Evolutionary conservation across 2,113 vertebrate genomes (phyloP).

Genomic region (Pipra filicauda): DNA sequence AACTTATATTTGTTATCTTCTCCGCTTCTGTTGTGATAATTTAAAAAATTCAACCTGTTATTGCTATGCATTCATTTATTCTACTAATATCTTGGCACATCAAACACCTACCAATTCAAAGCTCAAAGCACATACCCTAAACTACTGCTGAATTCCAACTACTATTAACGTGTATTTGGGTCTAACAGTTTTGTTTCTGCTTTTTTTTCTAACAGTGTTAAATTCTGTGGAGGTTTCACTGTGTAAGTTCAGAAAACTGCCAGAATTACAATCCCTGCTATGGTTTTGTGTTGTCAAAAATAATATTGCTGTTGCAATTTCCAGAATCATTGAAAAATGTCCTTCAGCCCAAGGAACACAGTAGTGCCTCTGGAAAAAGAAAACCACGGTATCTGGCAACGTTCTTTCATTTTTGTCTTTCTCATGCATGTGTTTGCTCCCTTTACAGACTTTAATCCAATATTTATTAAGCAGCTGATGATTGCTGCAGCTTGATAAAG

Average conservation of each 20-base stretch:
- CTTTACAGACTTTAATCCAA: constrained; percentile 43
- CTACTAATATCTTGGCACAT: not conserved
- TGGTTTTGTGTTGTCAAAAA: not conserved
- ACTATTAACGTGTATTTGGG: not conserved
- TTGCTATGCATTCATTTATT: not conserved
- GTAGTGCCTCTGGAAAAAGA: not conserved
- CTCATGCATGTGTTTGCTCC: not conserved
- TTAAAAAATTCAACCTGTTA: not conserved
- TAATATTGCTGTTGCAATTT: not conserved
- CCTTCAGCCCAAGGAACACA: not conserved
- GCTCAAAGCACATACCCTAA: not conserved
- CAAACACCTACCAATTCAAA: not conserved
- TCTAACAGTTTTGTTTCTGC: not conserved
- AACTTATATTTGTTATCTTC: not conserved
- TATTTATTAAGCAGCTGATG: constrained; percentile 62
- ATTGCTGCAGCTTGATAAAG: constrained; percentile 48
- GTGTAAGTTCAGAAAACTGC: not conserved
- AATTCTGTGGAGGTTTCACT: not conserved
- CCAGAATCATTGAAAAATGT: not conserved
- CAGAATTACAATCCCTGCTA: not conserved
- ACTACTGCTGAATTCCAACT: not conserved
- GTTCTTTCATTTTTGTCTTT: not conserved
- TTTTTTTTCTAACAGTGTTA: not conserved
- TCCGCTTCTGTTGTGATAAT: not conserved
- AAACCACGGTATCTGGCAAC: not conserved